Evolutionary conservation across 2,113 vertebrate genomes (phyloP).

Genomic region (Peucedramus taeniatus): DNA sequence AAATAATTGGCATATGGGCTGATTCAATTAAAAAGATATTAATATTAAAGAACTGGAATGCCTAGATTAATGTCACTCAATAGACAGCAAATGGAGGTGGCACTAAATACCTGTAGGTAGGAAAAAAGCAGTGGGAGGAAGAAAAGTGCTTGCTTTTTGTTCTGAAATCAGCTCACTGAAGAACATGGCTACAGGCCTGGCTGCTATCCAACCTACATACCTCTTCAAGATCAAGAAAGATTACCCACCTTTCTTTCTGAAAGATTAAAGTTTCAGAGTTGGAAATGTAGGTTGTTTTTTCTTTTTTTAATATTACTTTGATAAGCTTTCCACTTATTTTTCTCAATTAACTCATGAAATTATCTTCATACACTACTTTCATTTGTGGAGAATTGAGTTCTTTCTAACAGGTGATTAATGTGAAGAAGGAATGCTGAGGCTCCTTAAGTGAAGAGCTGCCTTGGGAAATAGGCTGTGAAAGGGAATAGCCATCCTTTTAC

Average conservation of each 20-base stretch:
- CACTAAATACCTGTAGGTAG: neutral
- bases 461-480: neutral
- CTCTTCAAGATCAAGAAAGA: neutral
- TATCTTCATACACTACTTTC: neutral
- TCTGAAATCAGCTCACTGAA: neutral
- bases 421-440: neutral
- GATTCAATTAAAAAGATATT: constrained; percentile 5
- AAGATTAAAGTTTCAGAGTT: neutral
- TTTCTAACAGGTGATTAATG: neutral
- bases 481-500: neutral
- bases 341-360: neutral
- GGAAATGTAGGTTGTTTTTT: neutral
- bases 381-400: neutral
- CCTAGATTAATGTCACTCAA: constrained; percentile 2
- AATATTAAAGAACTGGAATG: neutral
- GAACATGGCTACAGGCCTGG: neutral
- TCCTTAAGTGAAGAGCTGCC: neutral
- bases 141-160: neutral
- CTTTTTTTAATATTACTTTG: neutral
- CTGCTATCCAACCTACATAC: neutral
- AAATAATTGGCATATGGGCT: neutral
- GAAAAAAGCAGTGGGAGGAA: neutral
- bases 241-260: neutral
- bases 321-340: neutral
- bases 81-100: neutral